Evolutionary conservation across 2,888 invertebrate genomes (phyloP).

Genomic region (Calameuta filiformis): DNA sequence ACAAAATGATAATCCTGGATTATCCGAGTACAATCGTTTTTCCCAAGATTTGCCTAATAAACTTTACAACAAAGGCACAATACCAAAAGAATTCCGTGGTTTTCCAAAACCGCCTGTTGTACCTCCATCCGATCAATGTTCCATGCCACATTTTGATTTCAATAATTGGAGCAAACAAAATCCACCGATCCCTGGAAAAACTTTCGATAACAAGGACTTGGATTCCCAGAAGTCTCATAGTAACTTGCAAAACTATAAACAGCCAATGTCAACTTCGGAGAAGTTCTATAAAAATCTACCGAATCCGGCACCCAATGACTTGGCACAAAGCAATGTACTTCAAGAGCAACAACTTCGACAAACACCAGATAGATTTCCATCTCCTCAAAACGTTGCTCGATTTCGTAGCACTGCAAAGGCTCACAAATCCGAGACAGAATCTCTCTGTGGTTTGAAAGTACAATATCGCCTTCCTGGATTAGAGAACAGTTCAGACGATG

Average conservation of each 20-base stretch:
- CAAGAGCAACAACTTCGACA: not conserved
- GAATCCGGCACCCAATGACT: not conserved
- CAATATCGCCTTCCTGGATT: conserved; percentile 43
- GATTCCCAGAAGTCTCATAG: not conserved
- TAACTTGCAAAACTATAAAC: not conserved
- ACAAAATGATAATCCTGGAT: conserved; percentile 8
- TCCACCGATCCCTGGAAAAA: not conserved
- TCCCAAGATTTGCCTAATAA: conserved; percentile 12
- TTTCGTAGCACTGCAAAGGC: not conserved
- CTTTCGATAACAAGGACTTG: not conserved
- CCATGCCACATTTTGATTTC: not conserved
- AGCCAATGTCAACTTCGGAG: not conserved
- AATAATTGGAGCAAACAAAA: not conserved
- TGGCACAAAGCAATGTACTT: not conserved
- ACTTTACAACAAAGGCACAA: conserved; percentile 12
- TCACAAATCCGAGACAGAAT: conserved; percentile 37
- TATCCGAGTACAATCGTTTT: conserved; percentile 11
- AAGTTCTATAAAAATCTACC: not conserved
- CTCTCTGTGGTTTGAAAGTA: conserved; percentile 50
- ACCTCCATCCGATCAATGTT: not conserved
- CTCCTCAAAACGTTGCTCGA: not conserved
- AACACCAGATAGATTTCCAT: not conserved
- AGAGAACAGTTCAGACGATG: conserved; percentile 41
- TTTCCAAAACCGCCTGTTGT: not conserved
- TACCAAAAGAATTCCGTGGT: conserved; percentile 10